phyloP scores from a whole-genome alignment of 2,113 vertebrate genomes.

The Eclectus roratus region DNA sequence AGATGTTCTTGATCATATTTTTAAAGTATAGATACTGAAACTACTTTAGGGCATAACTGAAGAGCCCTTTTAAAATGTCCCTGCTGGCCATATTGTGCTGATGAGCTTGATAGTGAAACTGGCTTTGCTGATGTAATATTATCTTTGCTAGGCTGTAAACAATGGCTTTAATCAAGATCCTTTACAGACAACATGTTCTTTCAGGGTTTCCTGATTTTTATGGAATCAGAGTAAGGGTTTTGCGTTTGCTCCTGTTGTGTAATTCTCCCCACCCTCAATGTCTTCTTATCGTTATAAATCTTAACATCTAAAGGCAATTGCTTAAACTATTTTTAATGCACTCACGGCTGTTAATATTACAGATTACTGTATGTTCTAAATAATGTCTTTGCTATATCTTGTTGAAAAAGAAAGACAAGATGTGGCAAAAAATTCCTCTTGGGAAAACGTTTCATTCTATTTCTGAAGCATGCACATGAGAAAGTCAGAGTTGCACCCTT shows the following conservation, averaged over 20 bases:
- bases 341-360: constrained; percentile 10
- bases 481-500: background rate
- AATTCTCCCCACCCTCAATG: background rate
- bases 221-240: background rate
- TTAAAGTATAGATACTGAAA: constrained; percentile 52
- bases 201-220: constrained; percentile 53
- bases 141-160: constrained; percentile 31
- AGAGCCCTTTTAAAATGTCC: constrained; percentile 45
- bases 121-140: constrained; percentile 7
- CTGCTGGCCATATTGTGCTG: background rate
- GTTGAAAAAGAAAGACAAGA: background rate
- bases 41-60: constrained; percentile 33
- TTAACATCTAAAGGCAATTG: background rate
- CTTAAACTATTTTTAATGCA: constrained; percentile 28
- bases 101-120: constrained; percentile 33
- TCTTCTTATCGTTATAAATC: constrained; percentile 28
- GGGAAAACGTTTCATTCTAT: background rate
- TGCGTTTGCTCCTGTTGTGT: constrained; percentile 3
- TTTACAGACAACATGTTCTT: constrained; percentile 42
- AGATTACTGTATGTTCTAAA: background rate
- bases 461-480: background rate
- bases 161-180: constrained; percentile 55
- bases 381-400: background rate
- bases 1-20: constrained; percentile 57
- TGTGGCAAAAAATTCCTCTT: background rate